Evolutionary conservation across 30 jellyfish, hydroid and myxozoan genomes (phyloP), one percentile per base, ranked within the genome.

Genomic region (Aurelia sp.): DNA sequence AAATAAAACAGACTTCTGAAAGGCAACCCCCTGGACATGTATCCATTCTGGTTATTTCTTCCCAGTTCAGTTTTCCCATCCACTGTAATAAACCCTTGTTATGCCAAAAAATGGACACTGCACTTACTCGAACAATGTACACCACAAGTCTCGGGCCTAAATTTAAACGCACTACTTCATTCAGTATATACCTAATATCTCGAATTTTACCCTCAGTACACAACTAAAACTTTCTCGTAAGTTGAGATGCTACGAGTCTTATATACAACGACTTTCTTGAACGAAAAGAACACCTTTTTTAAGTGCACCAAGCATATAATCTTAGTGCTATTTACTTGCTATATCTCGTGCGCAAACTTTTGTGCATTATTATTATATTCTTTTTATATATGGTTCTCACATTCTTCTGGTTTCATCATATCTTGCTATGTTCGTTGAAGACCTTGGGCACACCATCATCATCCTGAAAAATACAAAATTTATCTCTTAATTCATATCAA

Each of bases 401-500:
- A 59, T 67, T 15, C 16, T 57, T 15, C 71, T 0, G 19, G 60
- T 15, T 19, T 62, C 77, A 67, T 86, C 90, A 86, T 18, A 86
- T 68, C 65, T 86, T 86, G 85, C 90, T 65, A 73, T 75, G 89
- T 21, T 76, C 96, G 61, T 86, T 86, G 87, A 75, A 85, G 51
- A 85, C 94, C 78, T 85, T 85, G 48, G 94, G 94, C 5, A 85
- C 80, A 40, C 96, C 96, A 52, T 66, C 85, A 21, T 86, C 96
- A 53, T 86, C 96, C 96, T 86, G 47, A 11, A 63, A 74, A 51
- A 35, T 63, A 62, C 19, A 11, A 10, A 74, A 48, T 21, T 15
- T 70, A 24, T 21, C 12, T 0, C 5, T 44, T 41, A 3, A 7
- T 44, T 44, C 55, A 44, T 0, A 5, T 2, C 3, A 8, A 44